Evolutionary conservation across 2,113 vertebrate genomes (phyloP), one percentile per base, ranked within the genome.

Genomic region (Otocyon megalotis): DNA sequence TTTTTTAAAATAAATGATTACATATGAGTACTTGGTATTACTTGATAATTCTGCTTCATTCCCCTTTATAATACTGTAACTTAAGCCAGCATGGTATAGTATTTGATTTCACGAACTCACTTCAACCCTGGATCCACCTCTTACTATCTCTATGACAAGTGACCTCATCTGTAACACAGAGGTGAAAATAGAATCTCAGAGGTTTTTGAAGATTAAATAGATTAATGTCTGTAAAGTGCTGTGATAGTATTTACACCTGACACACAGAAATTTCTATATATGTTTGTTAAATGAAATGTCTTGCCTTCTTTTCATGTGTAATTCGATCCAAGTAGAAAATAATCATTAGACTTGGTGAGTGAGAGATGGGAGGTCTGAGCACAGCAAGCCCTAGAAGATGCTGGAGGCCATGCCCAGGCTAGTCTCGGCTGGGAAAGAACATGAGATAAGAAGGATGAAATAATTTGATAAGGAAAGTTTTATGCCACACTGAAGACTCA

Each of bases 31-130:
- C n/a, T 90, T 74, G 48, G 11, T 89, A 86, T 93, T 80, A 37
- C 71, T 80, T 88, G 32, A 58, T 71, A 88, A 81, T 79, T 74
- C 50, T 69, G 54, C 15, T 88, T 88, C 58, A 83, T 79, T 95
- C 22, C 50, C 5, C 12, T 60, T 88, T 88, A 13, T 88, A 19
- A 7, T 76, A 65, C n/a, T 92, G 2, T 50, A 37, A 11, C 26
- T 54, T 92, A 71, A 65, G 35, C 19, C 20, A 58, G 37, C 71
- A 77, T n/a, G 1, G 5, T 58, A 1, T 54, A 54, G 24, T 63
- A 19, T 54, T 43, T 94, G 37, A 84, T 63, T 83, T 53, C 32
- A 87, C 12, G 80, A 76, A 81, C 6, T 48, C 8, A 14, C 28
- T 91, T 77, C 89, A 83, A 53, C 96, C n/a, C 60, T 79, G 53